Evolutionary conservation across 2,797 vertebrate species (phyloP), one percentile per base, ranked within the genome.

Genomic region (Psittacula derbiana): DNA sequence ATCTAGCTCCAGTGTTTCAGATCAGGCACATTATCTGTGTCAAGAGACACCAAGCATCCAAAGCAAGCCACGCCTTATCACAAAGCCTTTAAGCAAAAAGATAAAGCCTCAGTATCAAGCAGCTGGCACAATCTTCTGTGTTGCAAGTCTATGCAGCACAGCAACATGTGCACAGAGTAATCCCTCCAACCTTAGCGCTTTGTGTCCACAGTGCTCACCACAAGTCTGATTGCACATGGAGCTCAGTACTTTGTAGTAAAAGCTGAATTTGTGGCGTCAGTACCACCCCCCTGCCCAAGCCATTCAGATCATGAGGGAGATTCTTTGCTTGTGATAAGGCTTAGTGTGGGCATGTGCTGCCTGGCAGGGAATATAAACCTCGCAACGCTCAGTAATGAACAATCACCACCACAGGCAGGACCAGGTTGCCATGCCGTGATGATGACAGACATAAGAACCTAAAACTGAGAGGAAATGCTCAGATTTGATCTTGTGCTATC

Each of bases 371-470:
- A 65, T 16, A 36, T 8, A 43, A 70, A 40, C 36, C 31, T 36
- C 61, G 40, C 43, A 71, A 67, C 1, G 0, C 15, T 67, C 43
- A 31, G 41, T 1, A 0, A 31, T 40, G 43, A 75, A 17, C 36
- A 60, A 5, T 18, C 53, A 43, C 12, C 17, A 19, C 12, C 76
- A 52, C 36, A 61, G 43, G 73, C 50, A 84, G 73, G 46, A 43
- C 24, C 12, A 61, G 19, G 15, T 28, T 55, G 30, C 40, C 52
- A 24, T 71, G 14, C 16, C 57, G 11, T 5, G 11, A 43, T 55
- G 28, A 6, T 38, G 55, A 79, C 19, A 38, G 18, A 13, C 30
- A n/a, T 55, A 73, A 52, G 41, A 80, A 53, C 16, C 9, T 65
- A 28, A 57, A 30, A 12, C 25, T 33, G 16, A 25, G n/a, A 83